Conservation (phyloP, 2,113 vertebrate species). For the Herpailurus yagouaroundi region DNA sequence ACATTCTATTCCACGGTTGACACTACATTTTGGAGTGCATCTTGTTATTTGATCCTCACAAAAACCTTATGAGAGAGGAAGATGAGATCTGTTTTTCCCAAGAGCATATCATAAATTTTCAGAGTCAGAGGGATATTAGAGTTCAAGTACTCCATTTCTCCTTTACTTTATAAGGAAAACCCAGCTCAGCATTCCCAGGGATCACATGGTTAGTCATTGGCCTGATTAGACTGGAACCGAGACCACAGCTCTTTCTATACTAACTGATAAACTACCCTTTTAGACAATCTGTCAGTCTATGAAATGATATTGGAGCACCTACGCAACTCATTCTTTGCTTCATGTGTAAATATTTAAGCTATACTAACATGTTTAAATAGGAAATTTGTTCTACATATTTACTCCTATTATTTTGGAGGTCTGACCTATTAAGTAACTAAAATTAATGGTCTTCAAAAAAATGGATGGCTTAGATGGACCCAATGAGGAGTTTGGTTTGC, state of each 20-base stretch:
- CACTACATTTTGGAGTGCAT: neutral
- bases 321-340: conserved; percentile 31
- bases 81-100: conserved; percentile 5
- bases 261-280: neutral
- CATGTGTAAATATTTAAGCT: conserved; percentile 39
- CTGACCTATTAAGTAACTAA: neutral
- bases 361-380: conserved; percentile 47
- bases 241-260: neutral
- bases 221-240: neutral
- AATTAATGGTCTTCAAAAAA: conserved; percentile 17
- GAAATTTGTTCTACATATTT: conserved; percentile 42
- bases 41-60: neutral
- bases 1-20: neutral
- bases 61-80: neutral
- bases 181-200: neutral
- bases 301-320: neutral
- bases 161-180: conserved; percentile 5
- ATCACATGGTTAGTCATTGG: neutral
- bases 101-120: conserved; percentile 15
- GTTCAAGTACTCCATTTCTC: neutral
- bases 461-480: neutral
- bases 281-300: conserved; percentile 14
- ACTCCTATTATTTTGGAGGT: conserved; percentile 27
- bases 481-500: neutral
- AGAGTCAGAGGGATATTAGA: neutral